These are phyloP conservation scores for Oryzias melastigma DNA, from an alignment of 2,113 vertebrate species.

Conservation along the genomic window DNA sequence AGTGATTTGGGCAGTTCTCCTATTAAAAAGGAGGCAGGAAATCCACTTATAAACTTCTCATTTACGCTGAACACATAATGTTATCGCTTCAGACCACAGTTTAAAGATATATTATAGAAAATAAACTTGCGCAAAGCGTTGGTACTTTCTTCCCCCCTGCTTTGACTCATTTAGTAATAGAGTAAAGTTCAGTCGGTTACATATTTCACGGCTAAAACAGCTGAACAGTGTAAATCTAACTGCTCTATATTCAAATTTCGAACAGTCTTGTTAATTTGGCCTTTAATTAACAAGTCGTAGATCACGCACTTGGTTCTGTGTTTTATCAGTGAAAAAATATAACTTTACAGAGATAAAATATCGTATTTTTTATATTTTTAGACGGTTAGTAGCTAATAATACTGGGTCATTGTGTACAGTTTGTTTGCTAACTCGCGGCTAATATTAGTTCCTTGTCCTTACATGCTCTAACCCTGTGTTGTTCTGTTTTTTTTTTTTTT, in stretches of 20 bases:
- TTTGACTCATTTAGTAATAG: not conserved
- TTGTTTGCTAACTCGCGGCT: not conserved
- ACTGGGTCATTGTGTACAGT: too few species aligned
- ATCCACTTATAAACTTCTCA: too few species aligned
- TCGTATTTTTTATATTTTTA: not conserved
- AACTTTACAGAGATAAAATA: not conserved
- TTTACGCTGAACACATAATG: too few species aligned
- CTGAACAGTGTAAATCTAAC: not conserved
- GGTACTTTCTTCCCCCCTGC: not conserved
- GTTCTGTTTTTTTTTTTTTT: too few species aligned
- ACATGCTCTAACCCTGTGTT: too few species aligned
- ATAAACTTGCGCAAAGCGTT: not conserved
- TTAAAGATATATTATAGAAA: not conserved
- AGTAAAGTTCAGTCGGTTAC: slow-evolving; percentile 1
- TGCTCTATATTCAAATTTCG: not conserved
- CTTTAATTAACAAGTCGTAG: too few species aligned
- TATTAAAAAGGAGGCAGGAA: too few species aligned
- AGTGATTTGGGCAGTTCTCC: too few species aligned
- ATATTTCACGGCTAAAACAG: not conserved
- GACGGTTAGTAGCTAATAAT: not conserved
- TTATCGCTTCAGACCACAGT: too few species aligned
- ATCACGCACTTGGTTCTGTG: too few species aligned
- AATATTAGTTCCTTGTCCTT: not conserved
- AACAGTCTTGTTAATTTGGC: too few species aligned
- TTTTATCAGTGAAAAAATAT: too few species aligned